phyloP scores from a whole-genome alignment of 2,113 vertebrate species.

The Phasianus colchicus region DNA sequence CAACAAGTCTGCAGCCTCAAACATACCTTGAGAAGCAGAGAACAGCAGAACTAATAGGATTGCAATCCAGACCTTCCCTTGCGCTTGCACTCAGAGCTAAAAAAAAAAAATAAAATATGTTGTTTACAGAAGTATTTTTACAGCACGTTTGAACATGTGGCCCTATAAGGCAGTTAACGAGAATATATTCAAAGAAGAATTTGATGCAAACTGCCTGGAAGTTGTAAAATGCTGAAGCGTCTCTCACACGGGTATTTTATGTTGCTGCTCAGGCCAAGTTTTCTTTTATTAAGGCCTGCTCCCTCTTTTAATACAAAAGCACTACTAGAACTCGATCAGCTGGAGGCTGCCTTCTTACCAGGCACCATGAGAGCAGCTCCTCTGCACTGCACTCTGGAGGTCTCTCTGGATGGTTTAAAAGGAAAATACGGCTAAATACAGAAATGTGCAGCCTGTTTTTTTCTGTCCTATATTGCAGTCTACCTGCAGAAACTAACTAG shows the following conservation, averaged over 20 bases:
- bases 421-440: background rate
- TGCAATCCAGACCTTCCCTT: background rate
- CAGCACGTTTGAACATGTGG: background rate
- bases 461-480: background rate
- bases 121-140: background rate
- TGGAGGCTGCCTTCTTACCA: background rate
- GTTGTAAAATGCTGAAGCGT: background rate
- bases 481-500: too few species aligned
- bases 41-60: background rate
- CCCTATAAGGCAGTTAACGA: background rate
- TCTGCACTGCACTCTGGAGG: background rate
- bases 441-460: background rate
- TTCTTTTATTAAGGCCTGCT: background rate
- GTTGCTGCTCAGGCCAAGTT: background rate
- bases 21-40: background rate
- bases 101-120: background rate
- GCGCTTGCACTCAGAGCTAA: background rate
- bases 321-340: background rate
- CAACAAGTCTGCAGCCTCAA: rapidly evolving
- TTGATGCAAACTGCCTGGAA: background rate
- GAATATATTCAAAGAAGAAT: background rate
- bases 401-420: background rate
- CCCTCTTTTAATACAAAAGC: background rate
- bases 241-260: too few species aligned
- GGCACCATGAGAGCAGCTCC: too few species aligned